Base-by-base conservation (phyloP, 2,888 invertebrate genomes). In the Hypolimnas misippus region DNA sequence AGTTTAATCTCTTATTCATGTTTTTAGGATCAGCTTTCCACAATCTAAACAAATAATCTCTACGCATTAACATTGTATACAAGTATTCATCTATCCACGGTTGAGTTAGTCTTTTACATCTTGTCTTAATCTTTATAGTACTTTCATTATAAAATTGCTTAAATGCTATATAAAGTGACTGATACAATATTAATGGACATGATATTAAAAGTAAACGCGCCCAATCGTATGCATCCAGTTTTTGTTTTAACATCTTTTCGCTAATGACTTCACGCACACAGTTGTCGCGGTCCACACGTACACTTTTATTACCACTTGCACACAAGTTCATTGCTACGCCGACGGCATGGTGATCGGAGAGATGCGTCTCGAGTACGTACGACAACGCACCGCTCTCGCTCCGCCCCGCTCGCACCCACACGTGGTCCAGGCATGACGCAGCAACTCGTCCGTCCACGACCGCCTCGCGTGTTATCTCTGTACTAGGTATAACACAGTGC, bases 401-500 rank as follows among this genome's bases (percentile, higher is more conserved):
- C n/a, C 57, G 21, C 29, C 50, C 38, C 42, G 31, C 50, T 40
- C 55, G 61, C 55, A 61, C 55, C 55, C 60, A 54, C 17, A 55
- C 29, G 12, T 61, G 61, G 16, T 56, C 51, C 16, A 61, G 8
- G 42, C 42, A 51, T 35, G 42, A 44, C 17, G 16, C 3, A 6
- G 3, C 42, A 8, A 44, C 3, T 3, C 51, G 19, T 3, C 46
- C 55, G 12, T 33, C 33, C 3, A 58, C 55, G 16, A 55, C 33
- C 31, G 55, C 58, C 16, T 54, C 63, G 42, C 58, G 58, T n/a
- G 58, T 63, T 25, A 55, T 21, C 50, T 58, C 58, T 8, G 14
- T 5, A 19, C 31, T 58, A 1, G 57, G 55, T 42, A 58, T 55
- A 10, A 3, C 52, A 52, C 56, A 46, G 7, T 44, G 44, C 31